These are phyloP conservation scores for Lordiphosa collinella DNA, from an alignment of 1,140 invertebrate genomes.

Conservation along the genomic window DNA sequence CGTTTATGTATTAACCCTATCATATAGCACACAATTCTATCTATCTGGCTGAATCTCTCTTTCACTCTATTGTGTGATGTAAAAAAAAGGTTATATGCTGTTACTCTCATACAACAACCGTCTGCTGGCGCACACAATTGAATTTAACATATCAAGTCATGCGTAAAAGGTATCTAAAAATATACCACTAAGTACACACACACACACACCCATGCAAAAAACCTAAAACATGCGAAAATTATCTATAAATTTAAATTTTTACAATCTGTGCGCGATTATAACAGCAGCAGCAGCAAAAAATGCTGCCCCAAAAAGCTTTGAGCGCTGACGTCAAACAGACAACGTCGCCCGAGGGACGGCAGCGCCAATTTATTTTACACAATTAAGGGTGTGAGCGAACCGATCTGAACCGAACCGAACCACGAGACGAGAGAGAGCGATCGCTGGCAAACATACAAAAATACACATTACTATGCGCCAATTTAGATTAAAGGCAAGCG, in stretches of 20 bases:
- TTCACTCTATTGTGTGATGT: conserved; percentile 20
- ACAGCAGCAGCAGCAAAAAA: conserved; percentile 41
- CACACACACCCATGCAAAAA: conserved; percentile 23
- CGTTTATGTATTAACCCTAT: conserved; percentile 27
- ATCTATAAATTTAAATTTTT: conserved; percentile 78
- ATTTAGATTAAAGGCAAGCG: conserved; percentile 72
- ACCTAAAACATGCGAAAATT: conserved; percentile 74
- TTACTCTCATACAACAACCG: background rate
- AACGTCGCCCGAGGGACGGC: conserved; percentile 36
- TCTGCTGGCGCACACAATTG: conserved; percentile 11
- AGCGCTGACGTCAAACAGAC: conserved; percentile 66
- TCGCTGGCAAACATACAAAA: conserved; percentile 28
- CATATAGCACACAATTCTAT: conserved; percentile 9
- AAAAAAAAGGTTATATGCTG: conserved; percentile 28
- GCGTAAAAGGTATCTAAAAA: conserved; percentile 71
- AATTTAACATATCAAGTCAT: conserved; percentile 68
- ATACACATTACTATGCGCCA: conserved; percentile 65
- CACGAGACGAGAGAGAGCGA: conserved; percentile 38
- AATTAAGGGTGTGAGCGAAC: conserved; percentile 70
- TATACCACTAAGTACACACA: conserved; percentile 27
- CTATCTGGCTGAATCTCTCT: conserved; percentile 20
- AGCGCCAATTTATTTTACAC: conserved; percentile 75
- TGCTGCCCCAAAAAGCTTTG: conserved; percentile 65
- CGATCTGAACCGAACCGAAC: conserved; percentile 20
- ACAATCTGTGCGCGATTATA: conserved; percentile 74